phyloP scores from a whole-genome alignment of 2,888 invertebrate species.

The Stegana nigrithorax region DNA sequence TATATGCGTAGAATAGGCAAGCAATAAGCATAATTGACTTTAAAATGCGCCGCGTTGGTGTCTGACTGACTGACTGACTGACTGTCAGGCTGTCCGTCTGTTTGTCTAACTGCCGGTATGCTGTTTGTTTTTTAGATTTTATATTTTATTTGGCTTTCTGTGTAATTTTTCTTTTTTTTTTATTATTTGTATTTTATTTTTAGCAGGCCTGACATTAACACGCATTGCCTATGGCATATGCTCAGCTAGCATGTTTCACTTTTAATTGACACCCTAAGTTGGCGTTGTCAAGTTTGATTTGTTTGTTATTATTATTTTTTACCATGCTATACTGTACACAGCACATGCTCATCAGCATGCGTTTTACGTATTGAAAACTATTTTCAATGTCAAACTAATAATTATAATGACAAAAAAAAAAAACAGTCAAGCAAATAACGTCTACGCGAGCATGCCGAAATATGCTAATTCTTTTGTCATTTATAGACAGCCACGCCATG shows the following conservation, averaged over 20 bases:
- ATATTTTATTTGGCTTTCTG: neutral
- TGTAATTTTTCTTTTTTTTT: neutral
- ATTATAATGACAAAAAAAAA: slow-evolving; percentile 22
- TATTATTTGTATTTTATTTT: neutral
- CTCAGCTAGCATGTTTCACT: no score
- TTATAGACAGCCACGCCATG: slow-evolving; percentile 27
- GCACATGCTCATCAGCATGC: neutral
- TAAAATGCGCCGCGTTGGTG: neutral
- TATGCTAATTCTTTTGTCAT: slow-evolving; percentile 47
- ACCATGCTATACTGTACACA: no score
- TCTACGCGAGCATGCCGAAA: slow-evolving; percentile 31
- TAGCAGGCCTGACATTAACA: no score
- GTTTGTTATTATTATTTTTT: no score
- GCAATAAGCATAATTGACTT: no score
- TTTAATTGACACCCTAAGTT: neutral
- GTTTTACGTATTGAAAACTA: neutral
- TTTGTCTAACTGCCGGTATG: no score
- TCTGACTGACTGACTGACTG: no score
- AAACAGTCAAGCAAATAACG: slow-evolving; percentile 21
- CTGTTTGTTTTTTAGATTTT: neutral
- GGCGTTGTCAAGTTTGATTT: neutral
- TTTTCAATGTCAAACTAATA: slow-evolving; percentile 52
- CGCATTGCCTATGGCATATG: no score
- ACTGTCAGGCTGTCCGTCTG: no score
- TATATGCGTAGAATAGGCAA: neutral